Percentiles rank a stretch among this genome's conserved stretches.
Conservation (phyloP, 2,797 vertebrate species). For the Anguilla pacifica region DNA sequence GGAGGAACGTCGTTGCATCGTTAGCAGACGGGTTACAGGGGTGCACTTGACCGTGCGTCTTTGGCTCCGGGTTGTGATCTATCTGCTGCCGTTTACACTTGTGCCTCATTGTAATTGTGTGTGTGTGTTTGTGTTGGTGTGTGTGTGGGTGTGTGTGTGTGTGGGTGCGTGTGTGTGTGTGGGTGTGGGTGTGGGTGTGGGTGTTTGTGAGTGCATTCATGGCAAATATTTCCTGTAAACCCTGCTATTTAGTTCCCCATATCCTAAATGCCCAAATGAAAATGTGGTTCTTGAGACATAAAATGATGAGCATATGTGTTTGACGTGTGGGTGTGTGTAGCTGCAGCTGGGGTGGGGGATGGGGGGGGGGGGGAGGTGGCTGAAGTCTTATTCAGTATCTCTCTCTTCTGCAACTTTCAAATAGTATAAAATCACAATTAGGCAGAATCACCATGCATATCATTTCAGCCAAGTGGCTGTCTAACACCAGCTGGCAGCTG, state of each 20-base stretch:
- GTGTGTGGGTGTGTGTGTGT: background rate
- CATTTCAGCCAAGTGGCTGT: background rate
- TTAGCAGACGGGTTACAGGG: conserved; percentile 51
- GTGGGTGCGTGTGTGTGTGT: background rate
- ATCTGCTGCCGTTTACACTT: background rate
- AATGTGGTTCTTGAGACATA: background rate
- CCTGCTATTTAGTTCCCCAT: too few species aligned
- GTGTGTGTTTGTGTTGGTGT: background rate
- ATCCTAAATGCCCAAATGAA: too few species aligned
- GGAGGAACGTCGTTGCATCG: conserved; percentile 53
- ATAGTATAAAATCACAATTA: background rate
- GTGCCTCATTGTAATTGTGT: background rate
- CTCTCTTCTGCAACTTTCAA: background rate
- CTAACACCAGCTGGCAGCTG: background rate
- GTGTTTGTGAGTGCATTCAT: background rate
- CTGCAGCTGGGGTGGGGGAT: background rate
- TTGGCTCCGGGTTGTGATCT: background rate
- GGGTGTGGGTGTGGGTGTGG: background rate
- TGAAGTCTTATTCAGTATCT: background rate
- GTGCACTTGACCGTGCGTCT: conserved; percentile 40
- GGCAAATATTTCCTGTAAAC: too few species aligned
- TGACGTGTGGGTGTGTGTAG: background rate
- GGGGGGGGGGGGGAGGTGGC: background rate
- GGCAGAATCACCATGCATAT: background rate
- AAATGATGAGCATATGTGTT: background rate